These are phyloP conservation scores for Epinotia ramella DNA, from an alignment of 2,888 invertebrate species.

Conservation along the genomic window DNA sequence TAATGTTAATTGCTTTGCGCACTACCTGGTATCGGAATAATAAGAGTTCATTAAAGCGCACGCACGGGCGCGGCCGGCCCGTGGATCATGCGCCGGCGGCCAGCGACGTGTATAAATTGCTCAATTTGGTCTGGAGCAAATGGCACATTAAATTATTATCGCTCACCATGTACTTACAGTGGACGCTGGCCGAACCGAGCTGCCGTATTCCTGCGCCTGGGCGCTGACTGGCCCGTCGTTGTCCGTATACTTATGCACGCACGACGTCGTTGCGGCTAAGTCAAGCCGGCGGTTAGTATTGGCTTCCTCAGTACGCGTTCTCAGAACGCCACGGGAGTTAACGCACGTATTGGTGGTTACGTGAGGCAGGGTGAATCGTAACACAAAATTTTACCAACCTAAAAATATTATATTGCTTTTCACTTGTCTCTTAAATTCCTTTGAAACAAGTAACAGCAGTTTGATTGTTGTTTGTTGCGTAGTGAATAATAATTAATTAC, in stretches of 20 bases:
- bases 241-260: constrained; percentile 1
- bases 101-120: constrained; percentile 76
- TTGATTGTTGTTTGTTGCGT: not conserved
- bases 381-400: not conserved
- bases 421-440: not conserved
- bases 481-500: not conserved
- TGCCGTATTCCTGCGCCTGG: constrained; percentile 21
- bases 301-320: constrained; percentile 73
- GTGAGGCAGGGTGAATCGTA: constrained; percentile 9
- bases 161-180: constrained; percentile 59
- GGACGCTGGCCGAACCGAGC: constrained; percentile 18
- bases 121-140: constrained; percentile 77
- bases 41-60: constrained; percentile 57
- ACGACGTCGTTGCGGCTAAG: constrained; percentile 8
- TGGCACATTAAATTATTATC: constrained; percentile 78
- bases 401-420: constrained; percentile 3
- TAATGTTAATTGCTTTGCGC: constrained; percentile 61
- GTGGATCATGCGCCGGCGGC: constrained; percentile 53
- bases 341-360: constrained; percentile 30
- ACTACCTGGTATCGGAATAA: constrained; percentile 60
- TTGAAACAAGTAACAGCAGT: not conserved
- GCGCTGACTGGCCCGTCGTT: not conserved
- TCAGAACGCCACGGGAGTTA: constrained; percentile 58
- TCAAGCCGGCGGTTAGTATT: constrained; percentile 11
- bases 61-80: constrained; percentile 53